These are phyloP conservation scores for Archegozetes longisetosus DNA, from an alignment of 1,140 invertebrate genomes.

Conservation along the genomic window DNA sequence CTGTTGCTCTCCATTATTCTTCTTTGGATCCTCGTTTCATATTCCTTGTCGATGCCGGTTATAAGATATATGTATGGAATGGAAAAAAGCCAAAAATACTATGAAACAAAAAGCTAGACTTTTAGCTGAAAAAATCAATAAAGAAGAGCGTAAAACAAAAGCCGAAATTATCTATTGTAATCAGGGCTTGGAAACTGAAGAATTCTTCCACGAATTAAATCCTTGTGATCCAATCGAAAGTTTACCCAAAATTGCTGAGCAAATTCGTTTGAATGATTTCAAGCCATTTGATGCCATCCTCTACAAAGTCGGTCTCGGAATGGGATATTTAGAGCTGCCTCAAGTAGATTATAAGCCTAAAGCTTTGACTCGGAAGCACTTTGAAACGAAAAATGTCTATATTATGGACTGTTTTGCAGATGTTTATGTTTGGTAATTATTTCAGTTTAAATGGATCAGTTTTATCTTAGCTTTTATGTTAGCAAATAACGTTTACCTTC, in stretches of 20 bases:
- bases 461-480: constrained; percentile 6
- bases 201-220: constrained; percentile 59
- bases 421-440: constrained; percentile 85
- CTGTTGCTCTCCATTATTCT: constrained; percentile 43
- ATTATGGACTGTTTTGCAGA: constrained; percentile 90
- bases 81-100: constrained; percentile 83
- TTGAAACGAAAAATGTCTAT: constrained; percentile 82
- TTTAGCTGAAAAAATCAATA: constrained; percentile 96
- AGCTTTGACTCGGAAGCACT: not conserved
- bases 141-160: constrained; percentile 91
- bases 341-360: constrained; percentile 48
- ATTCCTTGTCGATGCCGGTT: constrained; percentile 76
- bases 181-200: constrained; percentile 59
- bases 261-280: constrained; percentile 56
- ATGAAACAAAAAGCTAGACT: constrained; percentile 83
- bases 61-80: constrained; percentile 78
- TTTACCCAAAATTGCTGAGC: constrained; percentile 39
- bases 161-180: constrained; percentile 71
- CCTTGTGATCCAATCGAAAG: not conserved
- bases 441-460: constrained; percentile 1
- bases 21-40: constrained; percentile 80
- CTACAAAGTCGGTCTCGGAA: constrained; percentile 87
- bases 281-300: constrained; percentile 55
- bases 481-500: constrained; percentile 3
- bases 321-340: constrained; percentile 95